Conservation (phyloP, 2,797 vertebrate species). For the Hapalemur alaotrensis region DNA sequence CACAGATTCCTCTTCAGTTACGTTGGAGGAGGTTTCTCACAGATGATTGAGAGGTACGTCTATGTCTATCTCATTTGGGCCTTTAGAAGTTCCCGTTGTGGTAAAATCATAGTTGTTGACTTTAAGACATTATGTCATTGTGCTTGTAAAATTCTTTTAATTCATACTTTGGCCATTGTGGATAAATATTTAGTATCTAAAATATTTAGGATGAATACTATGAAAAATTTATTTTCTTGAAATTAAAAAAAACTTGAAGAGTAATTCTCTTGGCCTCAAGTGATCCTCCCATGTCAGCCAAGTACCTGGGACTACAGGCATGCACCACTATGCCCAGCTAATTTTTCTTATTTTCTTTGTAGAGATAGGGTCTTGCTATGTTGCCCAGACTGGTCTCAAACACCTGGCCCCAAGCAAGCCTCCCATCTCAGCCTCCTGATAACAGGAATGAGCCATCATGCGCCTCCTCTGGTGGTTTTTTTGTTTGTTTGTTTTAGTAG, state of each 20-base stretch:
- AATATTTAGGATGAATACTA: neutral
- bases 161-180: neutral
- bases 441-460: no score
- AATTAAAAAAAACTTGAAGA: neutral
- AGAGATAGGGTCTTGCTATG: no score
- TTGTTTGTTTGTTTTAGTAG: no score
- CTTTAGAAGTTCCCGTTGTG: neutral
- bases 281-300: no score
- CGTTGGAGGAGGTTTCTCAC: neutral
- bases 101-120: neutral
- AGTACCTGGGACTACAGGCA: no score
- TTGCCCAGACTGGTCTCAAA: no score
- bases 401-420: no score
- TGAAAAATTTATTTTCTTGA: conserved; percentile 23
- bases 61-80: accelerated
- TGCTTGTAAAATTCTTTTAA: neutral
- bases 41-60: neutral
- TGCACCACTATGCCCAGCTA: no score
- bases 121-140: neutral
- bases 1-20: neutral
- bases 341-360: no score
- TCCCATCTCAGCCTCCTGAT: no score
- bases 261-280: neutral
- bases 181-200: neutral
- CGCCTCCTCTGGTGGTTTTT: no score